These are phyloP conservation scores for Cryptotermes secundus DNA, from an alignment of 1,140 invertebrate species.

Conservation along the genomic window DNA sequence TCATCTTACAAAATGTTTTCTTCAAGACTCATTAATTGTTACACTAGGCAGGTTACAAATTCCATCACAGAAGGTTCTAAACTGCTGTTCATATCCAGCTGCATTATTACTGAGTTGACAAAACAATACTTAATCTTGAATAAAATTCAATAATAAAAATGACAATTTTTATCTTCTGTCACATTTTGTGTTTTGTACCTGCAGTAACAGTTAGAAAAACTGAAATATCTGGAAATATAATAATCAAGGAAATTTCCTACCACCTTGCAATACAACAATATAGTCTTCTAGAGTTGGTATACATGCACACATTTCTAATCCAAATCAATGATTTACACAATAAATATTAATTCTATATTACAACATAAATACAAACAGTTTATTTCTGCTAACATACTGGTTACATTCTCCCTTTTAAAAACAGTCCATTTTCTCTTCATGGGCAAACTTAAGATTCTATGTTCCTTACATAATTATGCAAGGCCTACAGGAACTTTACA, in stretches of 20 bases:
- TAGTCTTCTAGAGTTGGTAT: constrained; percentile 11
- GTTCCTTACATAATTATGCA: not conserved
- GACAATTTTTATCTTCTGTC: not conserved
- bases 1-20: not conserved
- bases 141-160: not conserved
- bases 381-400: not conserved
- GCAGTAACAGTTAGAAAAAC: not conserved
- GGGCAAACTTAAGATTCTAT: not conserved
- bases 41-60: not conserved
- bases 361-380: not conserved
- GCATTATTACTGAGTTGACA: not conserved
- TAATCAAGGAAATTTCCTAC: constrained; percentile 5
- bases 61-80: not conserved
- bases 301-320: not conserved
- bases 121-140: not conserved
- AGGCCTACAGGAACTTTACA: not conserved
- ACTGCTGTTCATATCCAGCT: not conserved
- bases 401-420: not conserved
- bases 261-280: not conserved
- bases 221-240: not conserved
- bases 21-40: not conserved
- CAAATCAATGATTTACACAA: not conserved
- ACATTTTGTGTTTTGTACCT: not conserved
- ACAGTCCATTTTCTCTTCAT: not conserved
- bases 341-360: constrained; percentile 5